These are phyloP conservation scores for Mantis religiosa DNA, from an alignment of 2,888 invertebrate genomes.

Conservation along the genomic window DNA sequence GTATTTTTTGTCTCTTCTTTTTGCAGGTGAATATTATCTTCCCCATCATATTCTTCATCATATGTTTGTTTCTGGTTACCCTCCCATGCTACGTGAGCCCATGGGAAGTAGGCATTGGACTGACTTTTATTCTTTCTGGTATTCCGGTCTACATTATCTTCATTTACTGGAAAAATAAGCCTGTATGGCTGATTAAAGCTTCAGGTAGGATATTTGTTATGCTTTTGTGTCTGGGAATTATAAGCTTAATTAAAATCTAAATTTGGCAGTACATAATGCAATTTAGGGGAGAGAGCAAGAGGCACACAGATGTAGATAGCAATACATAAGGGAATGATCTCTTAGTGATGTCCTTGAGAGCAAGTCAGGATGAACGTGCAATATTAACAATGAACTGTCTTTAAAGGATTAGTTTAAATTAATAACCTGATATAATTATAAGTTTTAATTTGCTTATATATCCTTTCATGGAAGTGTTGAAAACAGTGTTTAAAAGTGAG, in stretches of 20 bases:
- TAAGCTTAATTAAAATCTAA: not conserved
- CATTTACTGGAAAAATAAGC: constrained; percentile 73
- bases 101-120: constrained; percentile 74
- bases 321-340: too few relatives aligned
- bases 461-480: too few relatives aligned
- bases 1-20: not conserved
- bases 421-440: too few relatives aligned
- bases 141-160: constrained; percentile 84
- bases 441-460: too few relatives aligned
- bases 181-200: constrained; percentile 61
- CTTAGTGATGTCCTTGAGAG: too few relatives aligned
- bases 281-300: too few relatives aligned
- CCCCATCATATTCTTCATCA: constrained; percentile 79
- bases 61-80: constrained; percentile 80
- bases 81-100: constrained; percentile 80
- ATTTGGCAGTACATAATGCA: not conserved
- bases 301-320: too few relatives aligned
- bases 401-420: too few relatives aligned
- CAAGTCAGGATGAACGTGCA: too few relatives aligned
- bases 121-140: constrained; percentile 68
- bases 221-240: not conserved
- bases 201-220: constrained; percentile 49
- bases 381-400: too few relatives aligned
- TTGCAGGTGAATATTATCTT: constrained; percentile 67
- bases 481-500: too few relatives aligned